A percentile compares a stretch with the other conserved stretches of the same genome.
Conservation (phyloP, 2,888 invertebrate genomes). For the Nasonovia ribisnigri region DNA sequence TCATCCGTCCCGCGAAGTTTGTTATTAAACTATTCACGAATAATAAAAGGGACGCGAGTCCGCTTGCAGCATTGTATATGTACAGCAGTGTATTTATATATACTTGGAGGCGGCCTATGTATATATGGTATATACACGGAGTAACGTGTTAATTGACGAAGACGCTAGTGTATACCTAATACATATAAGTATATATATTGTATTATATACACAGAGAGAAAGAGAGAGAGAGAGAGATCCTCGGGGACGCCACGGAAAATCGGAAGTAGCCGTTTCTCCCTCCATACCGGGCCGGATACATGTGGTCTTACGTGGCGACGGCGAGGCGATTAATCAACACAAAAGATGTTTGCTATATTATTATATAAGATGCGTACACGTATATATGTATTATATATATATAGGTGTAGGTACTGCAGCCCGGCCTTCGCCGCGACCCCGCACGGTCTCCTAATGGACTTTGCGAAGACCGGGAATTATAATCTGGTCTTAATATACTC, state of each 20-base stretch:
- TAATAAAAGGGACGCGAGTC: slow-evolving; percentile 61
- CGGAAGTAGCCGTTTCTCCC: slow-evolving; percentile 59
- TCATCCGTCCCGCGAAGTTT: slow-evolving; percentile 53
- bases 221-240: neutral
- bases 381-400: neutral
- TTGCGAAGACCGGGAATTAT: slow-evolving; percentile 64
- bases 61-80: neutral
- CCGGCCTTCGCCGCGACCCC: slow-evolving; percentile 69
- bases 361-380: slow-evolving; percentile 23
- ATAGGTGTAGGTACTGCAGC: neutral
- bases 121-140: neutral
- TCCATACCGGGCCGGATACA: neutral
- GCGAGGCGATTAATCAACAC: slow-evolving; percentile 64
- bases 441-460: slow-evolving; percentile 66
- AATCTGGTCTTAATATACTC: slow-evolving; percentile 45
- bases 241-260: slow-evolving; percentile 57
- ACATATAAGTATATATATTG: neutral
- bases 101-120: slow-evolving; percentile 19
- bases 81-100: neutral
- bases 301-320: neutral
- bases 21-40: slow-evolving; percentile 64
- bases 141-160: slow-evolving; percentile 63
- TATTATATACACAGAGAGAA: neutral
- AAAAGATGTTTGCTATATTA: slow-evolving; percentile 53
- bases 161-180: slow-evolving; percentile 5